Conservation (phyloP, 2,113 vertebrate genomes). For the Toxotes jaculatrix region DNA sequence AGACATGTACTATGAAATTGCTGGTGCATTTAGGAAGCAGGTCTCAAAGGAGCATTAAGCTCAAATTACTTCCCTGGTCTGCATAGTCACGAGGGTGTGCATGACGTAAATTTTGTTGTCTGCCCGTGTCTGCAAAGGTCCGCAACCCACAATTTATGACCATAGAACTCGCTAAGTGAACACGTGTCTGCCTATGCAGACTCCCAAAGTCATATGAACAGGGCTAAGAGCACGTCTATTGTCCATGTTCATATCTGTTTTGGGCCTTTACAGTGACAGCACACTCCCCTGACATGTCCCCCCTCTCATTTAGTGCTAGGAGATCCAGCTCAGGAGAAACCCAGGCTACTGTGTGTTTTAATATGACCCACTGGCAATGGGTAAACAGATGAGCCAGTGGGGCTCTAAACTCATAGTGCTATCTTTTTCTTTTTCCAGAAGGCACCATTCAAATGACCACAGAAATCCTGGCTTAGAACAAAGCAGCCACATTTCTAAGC, state of each 20-base stretch:
- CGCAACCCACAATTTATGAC: background rate
- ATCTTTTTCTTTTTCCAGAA: conserved; percentile 34
- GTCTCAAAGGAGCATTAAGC: background rate
- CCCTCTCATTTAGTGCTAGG: conserved; percentile 37
- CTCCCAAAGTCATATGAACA: conserved; percentile 8
- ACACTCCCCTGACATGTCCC: background rate
- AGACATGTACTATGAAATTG: background rate
- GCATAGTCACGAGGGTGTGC: background rate
- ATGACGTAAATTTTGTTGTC: background rate
- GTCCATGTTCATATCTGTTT: background rate
- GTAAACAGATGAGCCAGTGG: conserved; percentile 48
- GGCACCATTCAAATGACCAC: conserved; percentile 53
- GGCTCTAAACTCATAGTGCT: conserved; percentile 32
- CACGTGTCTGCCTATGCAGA: background rate
- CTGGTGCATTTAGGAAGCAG: background rate
- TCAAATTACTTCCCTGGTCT: background rate
- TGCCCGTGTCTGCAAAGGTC: background rate
- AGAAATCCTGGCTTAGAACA: conserved; percentile 31
- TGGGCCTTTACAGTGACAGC: too few relatives aligned
- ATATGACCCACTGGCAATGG: conserved; percentile 22
- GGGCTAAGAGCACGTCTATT: background rate
- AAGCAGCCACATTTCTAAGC: conserved; percentile 22
- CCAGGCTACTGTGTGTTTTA: conserved; percentile 39
- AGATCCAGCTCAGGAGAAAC: conserved; percentile 28
- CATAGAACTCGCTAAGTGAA: background rate